A percentile compares a stretch with the other conserved stretches of the same genome.
Conservation (phyloP, 2,888 invertebrate genomes). For the Trichogramma evanescens region DNA sequence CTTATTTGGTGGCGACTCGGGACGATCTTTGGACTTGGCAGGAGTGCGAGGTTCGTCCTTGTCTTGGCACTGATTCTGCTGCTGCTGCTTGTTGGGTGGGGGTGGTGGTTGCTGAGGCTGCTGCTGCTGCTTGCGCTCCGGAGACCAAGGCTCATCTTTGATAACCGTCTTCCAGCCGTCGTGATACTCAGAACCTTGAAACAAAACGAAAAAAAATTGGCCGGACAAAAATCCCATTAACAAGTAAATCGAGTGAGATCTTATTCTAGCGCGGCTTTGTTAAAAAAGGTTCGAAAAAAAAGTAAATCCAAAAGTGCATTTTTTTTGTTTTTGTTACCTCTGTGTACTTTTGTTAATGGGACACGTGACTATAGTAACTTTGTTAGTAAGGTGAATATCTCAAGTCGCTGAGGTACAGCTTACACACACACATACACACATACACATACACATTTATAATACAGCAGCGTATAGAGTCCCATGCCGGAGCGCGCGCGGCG, state of each 20-base stretch:
- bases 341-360: too few species aligned
- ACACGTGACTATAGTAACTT: background rate
- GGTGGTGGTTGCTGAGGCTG: conserved; percentile 16
- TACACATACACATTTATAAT: background rate
- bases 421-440: background rate
- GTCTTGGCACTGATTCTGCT: conserved; percentile 12
- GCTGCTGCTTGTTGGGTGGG: conserved; percentile 34
- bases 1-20: conserved; percentile 6
- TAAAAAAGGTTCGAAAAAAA: too few species aligned
- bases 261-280: too few species aligned
- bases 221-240: too few species aligned
- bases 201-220: background rate
- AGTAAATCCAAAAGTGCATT: background rate
- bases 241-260: too few species aligned
- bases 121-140: conserved; percentile 11
- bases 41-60: background rate
- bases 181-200: conserved; percentile 9
- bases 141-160: background rate
- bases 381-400: conserved; percentile 16
- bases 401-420: background rate
- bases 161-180: background rate
- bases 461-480: background rate
- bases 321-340: too few species aligned
- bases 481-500: conserved; percentile 21
- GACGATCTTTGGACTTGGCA: background rate